These are phyloP conservation scores for Eledona agricola DNA, from an alignment of 2,888 invertebrate genomes.

Conservation along the genomic window DNA sequence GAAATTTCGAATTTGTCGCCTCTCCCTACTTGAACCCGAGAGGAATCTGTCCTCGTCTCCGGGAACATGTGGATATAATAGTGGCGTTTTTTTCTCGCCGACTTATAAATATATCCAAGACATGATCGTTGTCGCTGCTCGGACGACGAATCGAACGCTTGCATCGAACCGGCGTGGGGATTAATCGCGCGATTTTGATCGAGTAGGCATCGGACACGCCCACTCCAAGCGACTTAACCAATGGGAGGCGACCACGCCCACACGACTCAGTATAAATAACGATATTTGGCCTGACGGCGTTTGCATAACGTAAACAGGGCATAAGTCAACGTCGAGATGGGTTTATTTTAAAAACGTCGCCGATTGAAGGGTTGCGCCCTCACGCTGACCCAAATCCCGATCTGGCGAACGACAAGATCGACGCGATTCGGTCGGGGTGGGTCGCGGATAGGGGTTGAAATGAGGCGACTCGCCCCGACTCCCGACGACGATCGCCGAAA, in stretches of 20 bases:
- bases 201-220: conserved; percentile 35
- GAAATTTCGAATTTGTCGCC: conserved; percentile 31
- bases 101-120: neutral
- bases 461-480: conserved; percentile 19
- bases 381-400: neutral
- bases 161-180: conserved; percentile 8
- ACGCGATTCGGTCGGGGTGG: conserved; percentile 8
- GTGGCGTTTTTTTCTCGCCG: neutral
- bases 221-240: conserved; percentile 32
- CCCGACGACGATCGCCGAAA: conserved; percentile 22
- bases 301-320: conserved; percentile 7
- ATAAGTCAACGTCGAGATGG: conserved; percentile 11
- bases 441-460: too few species aligned
- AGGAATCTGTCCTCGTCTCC: conserved; percentile 4
- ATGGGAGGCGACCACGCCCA: conserved; percentile 35
- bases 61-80: conserved; percentile 3
- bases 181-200: conserved; percentile 29
- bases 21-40: conserved; percentile 26
- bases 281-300: conserved; percentile 15
- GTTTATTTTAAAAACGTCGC: conserved; percentile 7
- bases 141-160: conserved; percentile 11
- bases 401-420: neutral
- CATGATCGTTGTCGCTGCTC: conserved; percentile 8
- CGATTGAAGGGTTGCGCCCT: neutral
- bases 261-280: conserved; percentile 22